Percentiles rank a stretch among this genome's conserved stretches.
Conservation (phyloP, 2,797 vertebrate species). For the Eulemur rubriventer region DNA sequence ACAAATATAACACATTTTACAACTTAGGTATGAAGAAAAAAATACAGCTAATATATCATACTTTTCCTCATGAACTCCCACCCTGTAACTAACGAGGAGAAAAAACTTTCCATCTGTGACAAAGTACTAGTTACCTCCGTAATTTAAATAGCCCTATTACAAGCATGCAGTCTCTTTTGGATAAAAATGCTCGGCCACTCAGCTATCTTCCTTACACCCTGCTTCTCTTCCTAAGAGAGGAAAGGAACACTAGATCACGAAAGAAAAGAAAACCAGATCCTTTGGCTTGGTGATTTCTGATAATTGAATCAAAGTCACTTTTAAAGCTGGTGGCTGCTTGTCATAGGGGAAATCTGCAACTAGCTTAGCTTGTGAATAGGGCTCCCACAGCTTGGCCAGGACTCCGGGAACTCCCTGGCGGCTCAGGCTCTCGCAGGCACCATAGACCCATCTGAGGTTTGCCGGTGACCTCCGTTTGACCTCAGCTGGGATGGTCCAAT, state of each 20-base stretch:
- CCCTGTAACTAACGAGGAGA: neutral
- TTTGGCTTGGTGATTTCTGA: neutral
- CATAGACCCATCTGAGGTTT: neutral
- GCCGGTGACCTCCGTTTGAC: neutral
- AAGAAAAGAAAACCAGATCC: neutral
- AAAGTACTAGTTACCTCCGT: neutral
- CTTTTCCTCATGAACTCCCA: neutral
- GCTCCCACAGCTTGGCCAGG: neutral
- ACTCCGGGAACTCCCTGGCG: neutral
- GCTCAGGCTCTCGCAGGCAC: neutral
- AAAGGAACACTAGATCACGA: neutral
- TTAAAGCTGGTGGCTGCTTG: neutral
- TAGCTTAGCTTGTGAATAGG: no score
- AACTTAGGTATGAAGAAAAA: neutral
- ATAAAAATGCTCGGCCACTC: constrained; percentile 3
- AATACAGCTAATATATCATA: neutral
- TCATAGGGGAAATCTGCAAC: neutral
- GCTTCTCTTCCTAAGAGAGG: neutral
- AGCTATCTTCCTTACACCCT: neutral
- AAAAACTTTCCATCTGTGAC: neutral
- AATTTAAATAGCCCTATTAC: neutral
- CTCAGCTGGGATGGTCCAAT: neutral
- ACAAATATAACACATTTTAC: neutral
- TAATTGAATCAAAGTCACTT: neutral
- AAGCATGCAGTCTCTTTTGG: neutral